Evolutionary conservation across 2,888 invertebrate species (phyloP), one percentile per base, ranked within the genome.

Genomic region (Polyommatus iphigenia): DNA sequence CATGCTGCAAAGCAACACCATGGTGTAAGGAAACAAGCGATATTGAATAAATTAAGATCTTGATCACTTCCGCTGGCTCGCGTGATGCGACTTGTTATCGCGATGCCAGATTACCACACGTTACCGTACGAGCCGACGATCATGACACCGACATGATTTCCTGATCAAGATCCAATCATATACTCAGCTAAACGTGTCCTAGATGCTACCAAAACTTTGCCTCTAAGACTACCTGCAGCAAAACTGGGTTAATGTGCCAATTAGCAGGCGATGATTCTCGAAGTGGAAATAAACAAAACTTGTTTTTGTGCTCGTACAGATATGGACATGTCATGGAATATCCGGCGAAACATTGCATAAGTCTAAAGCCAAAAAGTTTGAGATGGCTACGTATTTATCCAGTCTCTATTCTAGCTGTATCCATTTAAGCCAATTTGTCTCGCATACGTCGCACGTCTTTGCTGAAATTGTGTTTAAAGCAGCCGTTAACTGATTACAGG

Each of bases 401-500:
- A 59, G 62, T 62, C 3, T 24, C 24, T 29, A 62, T 62, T 24
- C 62, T 62, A 62, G 62, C 24, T 24, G 20, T 59, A 67, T 1
- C 29, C 67, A 67, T 67, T 67, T 67, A 29, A 67, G 29, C 29
- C 32, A 67, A 67, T 73, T 73, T 73, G 32, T 18, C 57, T 76
- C 24, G n/a, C 18, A 57, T n/a, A 41, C 57, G 36, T 62, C 57
- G n/a, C 57, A 32, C 57, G 59, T 59, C n/a, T 7, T 20, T 29
- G 57, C 24, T n/a, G 10, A 18, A 15, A 76, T 76, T 57, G 57
- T n/a, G n/a, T 77, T 54, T 72, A 59, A 77, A 77, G 78, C 77
- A 77, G 62, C 71, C 80, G 81, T 82, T 81, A 85, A 90, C 89
- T 85, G 83, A 87, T 96, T 96, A 84, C 96, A 98, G 98, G 97